Base-by-base conservation (phyloP, 1,140 invertebrate genomes). In the Drosophila asahinai region DNA sequence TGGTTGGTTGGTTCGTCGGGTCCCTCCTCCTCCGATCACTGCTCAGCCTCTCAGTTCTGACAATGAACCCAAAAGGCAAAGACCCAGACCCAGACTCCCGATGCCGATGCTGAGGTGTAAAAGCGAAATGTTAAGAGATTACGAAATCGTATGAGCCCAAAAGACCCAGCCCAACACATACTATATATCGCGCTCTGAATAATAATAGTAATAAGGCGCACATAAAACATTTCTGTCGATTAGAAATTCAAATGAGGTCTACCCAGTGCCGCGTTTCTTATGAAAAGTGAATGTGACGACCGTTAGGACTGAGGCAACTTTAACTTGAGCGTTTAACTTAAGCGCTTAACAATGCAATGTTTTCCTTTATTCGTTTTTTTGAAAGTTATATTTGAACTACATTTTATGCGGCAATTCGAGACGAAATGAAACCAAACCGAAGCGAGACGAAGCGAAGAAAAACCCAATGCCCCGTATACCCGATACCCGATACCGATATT, bases 311-410 rank as follows among this genome's bases (percentile, higher is more conserved):
- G 42, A 27, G 40, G 48, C 59, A 74, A 38, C 51, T 60, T 59
- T 52, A 62, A 47, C 25, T 42, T 27, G 48, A 77, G 43, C 54
- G 38, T 54, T 70, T 70, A 70, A 51, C 43, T 67, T 64, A 33
- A 51, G 55, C 54, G 36, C 22, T 30, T 30, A 73, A 86, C 83
- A 86, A 86, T 87, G 80, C 76, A 86, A 83, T 79, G 58, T 84
- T 58, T 65, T 59, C 22, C 48, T 76, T 71, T 57, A 40, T 33
- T 48, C 27, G 40, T 63, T 36, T 81, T 82, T 57, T 81, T 77
- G 79, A 86, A 86, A 87, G 80, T 86, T 68, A 59, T 68, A 59
- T 64, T 63, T 86, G 83, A 81, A 86, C 83, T 82, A 86, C 63
- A 79, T 81, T 64, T 67, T 52, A 78, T 79, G 66, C 76, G 66